Conservation (phyloP, 2,888 invertebrate species). For the Drosophila meridionalis region DNA sequence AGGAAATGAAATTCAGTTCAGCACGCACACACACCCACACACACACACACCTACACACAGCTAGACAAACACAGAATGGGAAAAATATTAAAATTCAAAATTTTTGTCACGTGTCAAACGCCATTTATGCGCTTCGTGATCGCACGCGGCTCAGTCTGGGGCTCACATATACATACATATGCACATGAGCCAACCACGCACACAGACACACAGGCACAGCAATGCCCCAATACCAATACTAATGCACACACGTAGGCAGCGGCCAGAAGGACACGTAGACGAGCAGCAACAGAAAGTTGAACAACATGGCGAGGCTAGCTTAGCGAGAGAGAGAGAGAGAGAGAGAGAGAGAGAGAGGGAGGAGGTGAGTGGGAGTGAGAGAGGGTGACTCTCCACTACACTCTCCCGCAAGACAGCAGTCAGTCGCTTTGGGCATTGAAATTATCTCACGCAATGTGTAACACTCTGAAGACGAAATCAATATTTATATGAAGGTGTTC, state of each 20-base stretch:
- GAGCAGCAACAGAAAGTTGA: conserved; percentile 16
- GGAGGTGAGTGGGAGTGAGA: background rate
- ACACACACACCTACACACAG: conserved; percentile 16
- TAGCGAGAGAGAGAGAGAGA: too few species aligned
- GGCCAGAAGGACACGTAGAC: conserved; percentile 29
- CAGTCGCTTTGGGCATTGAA: conserved; percentile 8
- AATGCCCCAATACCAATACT: conserved; percentile 35
- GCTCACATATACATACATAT: conserved; percentile 25
- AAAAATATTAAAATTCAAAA: conserved; percentile 77
- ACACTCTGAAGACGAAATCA: background rate
- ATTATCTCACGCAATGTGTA: conserved; percentile 15
- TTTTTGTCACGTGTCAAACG: conserved; percentile 80
- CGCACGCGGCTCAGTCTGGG: conserved; percentile 58
- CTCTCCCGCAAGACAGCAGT: background rate
- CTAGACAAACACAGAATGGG: conserved; percentile 34
- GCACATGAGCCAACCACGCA: conserved; percentile 12
- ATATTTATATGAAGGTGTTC: background rate
- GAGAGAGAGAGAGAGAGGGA: background rate
- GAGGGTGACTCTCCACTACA: background rate
- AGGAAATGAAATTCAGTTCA: conserved; percentile 76
- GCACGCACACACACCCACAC: conserved; percentile 18
- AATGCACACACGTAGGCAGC: conserved; percentile 45
- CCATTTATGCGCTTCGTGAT: conserved; percentile 80
- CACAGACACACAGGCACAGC: conserved; percentile 1
- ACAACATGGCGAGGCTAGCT: background rate